Evolutionary conservation across 2,113 vertebrate genomes (phyloP), one percentile per base, ranked within the genome.

Genomic region (Cricetomys ansorgei): DNA sequence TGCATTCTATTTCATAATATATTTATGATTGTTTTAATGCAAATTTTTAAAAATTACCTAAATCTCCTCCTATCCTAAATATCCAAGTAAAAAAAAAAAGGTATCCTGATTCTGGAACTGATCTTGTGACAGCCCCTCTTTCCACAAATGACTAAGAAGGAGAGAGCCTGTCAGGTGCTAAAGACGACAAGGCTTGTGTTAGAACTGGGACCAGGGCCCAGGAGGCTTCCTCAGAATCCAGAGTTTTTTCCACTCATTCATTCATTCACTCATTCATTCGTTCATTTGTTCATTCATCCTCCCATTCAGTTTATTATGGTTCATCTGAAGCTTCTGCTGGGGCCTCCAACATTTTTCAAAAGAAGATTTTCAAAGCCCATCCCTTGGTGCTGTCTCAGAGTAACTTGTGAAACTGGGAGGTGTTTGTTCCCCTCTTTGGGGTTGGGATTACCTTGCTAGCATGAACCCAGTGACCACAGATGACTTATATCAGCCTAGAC

Each of bases 1-100:
- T 86, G 43, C 95, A 89, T 93, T 94, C 95, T 89, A 91, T 81
- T 86, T 95, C 94, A 83, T 95, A 93, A 93, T 57, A 81, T 77
- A 95, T 89, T 95, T 87, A 93, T 81, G 72, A 88, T 70, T 59
- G 55, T 91, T 83, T 93, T 91, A 40, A 93, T 67, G 40, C 34
- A 57, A 97, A 86, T 70, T 55, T 88, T 92, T 94, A 7, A 11
- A 72, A 97, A 91, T 84, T 67, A 96, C 72, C 89, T 81, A 88
- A 94, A 59, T 93, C 86, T 91, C 45, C 55, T 91, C 43, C 69
- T 69, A 69, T 88, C 75, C 72, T 55, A 93, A 93, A 93, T 93
- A 69, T 88, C 89, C 50, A 88, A 89, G 72, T 76, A 81, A 92
- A 95, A n/a, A n/a, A n/a, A n/a, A n/a, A 88, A 10, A 16, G 75